Conservation (phyloP, 2,113 vertebrate genomes). For the Centropristis striata region DNA sequence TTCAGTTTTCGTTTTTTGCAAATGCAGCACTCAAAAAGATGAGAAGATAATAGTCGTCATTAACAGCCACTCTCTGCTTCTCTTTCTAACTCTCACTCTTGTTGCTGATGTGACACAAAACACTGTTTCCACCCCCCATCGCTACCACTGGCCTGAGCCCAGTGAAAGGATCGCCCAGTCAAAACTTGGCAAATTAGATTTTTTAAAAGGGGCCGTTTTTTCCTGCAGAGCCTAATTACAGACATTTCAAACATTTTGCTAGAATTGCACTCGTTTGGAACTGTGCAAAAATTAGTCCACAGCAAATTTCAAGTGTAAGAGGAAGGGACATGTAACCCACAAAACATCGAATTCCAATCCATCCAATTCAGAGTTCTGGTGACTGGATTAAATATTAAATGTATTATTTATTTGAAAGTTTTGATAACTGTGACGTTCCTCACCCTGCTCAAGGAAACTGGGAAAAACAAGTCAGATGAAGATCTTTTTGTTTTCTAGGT, state of each 20-base stretch:
- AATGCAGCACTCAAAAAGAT: constrained; percentile 59
- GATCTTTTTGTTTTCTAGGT: no score
- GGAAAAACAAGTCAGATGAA: no score
- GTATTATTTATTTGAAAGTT: no score
- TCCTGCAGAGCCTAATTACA: neutral
- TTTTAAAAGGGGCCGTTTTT: neutral
- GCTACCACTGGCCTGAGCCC: constrained; percentile 1
- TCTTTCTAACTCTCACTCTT: neutral
- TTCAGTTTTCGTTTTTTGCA: constrained; percentile 66
- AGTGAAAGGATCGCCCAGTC: neutral
- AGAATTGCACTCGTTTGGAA: constrained; percentile 6
- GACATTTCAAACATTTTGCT: neutral
- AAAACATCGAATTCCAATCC: constrained; percentile 5
- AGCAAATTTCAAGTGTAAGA: neutral
- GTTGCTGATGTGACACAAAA: constrained; percentile 50
- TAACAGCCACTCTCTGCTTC: constrained; percentile 30
- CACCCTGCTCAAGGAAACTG: no score
- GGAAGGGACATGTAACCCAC: neutral
- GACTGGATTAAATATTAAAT: no score
- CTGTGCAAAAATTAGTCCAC: neutral
- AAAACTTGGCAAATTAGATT: constrained; percentile 23
- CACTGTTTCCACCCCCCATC: neutral
- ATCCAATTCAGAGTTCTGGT: neutral
- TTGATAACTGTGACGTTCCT: no score
- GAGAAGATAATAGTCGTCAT: constrained; percentile 52